Evolutionary conservation across 2,113 vertebrate genomes (phyloP).

Genomic region (Phylloscopus whistleri): DNA sequence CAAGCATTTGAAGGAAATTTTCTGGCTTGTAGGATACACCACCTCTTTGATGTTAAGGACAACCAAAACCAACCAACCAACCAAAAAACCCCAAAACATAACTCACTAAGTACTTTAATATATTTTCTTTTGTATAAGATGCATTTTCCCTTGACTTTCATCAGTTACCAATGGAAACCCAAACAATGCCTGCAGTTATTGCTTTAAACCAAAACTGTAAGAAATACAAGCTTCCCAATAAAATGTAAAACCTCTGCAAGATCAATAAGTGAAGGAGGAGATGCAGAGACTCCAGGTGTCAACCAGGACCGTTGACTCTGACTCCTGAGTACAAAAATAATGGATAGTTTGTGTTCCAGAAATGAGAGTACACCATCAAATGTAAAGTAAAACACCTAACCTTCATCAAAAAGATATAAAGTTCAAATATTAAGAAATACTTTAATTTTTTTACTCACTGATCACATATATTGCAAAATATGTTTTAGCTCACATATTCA

Average conservation of each 20-base stretch:
- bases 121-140: neutral
- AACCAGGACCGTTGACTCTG: neutral
- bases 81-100: neutral
- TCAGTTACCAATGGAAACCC: neutral
- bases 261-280: neutral
- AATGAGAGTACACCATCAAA: neutral
- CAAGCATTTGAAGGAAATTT: neutral
- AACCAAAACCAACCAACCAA: neutral
- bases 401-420: neutral
- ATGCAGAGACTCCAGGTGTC: neutral
- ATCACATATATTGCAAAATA: neutral
- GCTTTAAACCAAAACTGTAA: neutral
- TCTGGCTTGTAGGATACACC: neutral
- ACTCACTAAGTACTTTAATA: fast-evolving
- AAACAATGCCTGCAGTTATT: neutral
- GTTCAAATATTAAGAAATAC: neutral
- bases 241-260: neutral
- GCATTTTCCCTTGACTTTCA: neutral
- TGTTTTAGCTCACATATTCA: neutral
- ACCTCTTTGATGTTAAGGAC: neutral
- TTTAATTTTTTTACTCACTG: neutral
- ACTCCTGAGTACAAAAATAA: neutral
- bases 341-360: neutral
- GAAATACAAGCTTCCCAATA: neutral
- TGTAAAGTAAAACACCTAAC: neutral